These are phyloP conservation scores for Cephus rjabovi DNA, from an alignment of 2,888 invertebrate species.

Conservation along the genomic window DNA sequence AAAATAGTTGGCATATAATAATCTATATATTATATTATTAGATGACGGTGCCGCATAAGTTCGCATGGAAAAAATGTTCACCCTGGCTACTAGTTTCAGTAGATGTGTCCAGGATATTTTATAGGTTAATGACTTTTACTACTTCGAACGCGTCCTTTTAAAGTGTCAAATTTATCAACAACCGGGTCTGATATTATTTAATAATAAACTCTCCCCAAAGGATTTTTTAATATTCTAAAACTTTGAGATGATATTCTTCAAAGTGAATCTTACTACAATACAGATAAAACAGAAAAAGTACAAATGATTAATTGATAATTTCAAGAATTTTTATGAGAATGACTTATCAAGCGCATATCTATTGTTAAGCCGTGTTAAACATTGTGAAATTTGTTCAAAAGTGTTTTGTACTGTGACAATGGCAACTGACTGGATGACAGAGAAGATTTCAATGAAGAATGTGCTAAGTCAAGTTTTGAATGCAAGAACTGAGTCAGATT, in stretches of 20 bases:
- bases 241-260: neutral
- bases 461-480: neutral
- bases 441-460: neutral
- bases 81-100: neutral
- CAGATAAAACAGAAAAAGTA: neutral
- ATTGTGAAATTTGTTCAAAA: neutral
- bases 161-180: neutral
- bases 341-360: neutral
- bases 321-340: neutral
- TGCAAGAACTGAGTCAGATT: slow-evolving; percentile 9
- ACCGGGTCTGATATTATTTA: neutral
- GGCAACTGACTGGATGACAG: neutral
- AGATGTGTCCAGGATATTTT: neutral
- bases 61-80: neutral
- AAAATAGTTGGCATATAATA: neutral
- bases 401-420: neutral
- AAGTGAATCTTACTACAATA: neutral
- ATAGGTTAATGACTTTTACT: neutral
- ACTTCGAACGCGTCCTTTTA: neutral
- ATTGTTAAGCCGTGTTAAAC: neutral
- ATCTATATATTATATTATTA: neutral
- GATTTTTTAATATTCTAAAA: neutral
- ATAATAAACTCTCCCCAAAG: neutral
- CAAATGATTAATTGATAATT: neutral
- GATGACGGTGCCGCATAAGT: neutral